Base-by-base conservation (phyloP, 1,140 invertebrate genomes). In the Trachymyrmex septentrionalis region DNA sequence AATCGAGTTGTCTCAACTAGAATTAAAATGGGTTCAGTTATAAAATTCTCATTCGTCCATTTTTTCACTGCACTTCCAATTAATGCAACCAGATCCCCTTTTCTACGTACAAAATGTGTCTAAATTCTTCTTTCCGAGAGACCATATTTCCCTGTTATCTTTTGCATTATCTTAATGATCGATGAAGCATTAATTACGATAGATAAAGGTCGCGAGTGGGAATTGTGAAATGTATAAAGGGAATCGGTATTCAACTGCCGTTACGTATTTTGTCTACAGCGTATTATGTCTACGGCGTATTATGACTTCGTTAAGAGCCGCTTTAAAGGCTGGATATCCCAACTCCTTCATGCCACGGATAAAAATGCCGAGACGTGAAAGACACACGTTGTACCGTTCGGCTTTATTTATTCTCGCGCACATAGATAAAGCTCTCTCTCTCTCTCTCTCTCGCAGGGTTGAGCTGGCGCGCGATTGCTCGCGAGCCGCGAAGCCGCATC, bases 361-460 rank as follows among this genome's bases (percentile, higher is more conserved):
- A 71, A 81, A 81, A 81, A 81, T 81, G 16, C 21, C 66, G 16
- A 10, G 34, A 73, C 38, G 67, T 82, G 80, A 82, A 59, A 82
- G 67, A 82, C 80, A 82, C 80, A 59, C 67, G 67, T 48, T 73
- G 80, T 82, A 82, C 55, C 80, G 80, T 82, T 73, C 38, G 67
- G 66, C 67, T 59, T 82, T 82, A 82, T 82, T 82, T 82, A 81
- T 81, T 55, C 78, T 81, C 66, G 19, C 76, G 76, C 24, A 7
- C 59, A 10, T 27, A 66, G 76, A 78, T 66, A 78, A 57, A 66
- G 76, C 66, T 81, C 77, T n/a, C n/a, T n/a, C n/a, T n/a, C n/a
- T n/a, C n/a, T n/a, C n/a, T n/a, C n/a, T n/a, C n/a, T n/a, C n/a
- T 14, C 34, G 48, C 14, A 66, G 59, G 75, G 21, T 24, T 27